phyloP scores from a whole-genome alignment of 2,797 vertebrate genomes.

The Orestias chungarensis region DNA sequence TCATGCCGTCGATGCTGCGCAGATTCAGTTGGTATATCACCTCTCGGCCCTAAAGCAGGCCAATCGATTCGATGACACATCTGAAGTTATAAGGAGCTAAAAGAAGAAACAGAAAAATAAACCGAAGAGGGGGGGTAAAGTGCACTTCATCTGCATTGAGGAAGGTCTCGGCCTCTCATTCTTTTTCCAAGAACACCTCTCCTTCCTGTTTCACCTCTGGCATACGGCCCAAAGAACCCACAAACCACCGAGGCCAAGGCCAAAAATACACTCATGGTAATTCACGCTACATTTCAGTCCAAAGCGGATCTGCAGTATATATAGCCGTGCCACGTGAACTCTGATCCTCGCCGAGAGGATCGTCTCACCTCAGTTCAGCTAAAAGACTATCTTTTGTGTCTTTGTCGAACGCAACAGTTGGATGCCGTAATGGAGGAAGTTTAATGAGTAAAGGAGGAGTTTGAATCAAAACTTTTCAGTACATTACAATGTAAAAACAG shows the following conservation, averaged over 20 bases:
- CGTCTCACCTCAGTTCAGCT: slow-evolving; percentile 65
- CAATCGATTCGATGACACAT: slow-evolving; percentile 74
- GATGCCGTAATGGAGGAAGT: slow-evolving; percentile 9
- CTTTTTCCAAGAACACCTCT: slow-evolving; percentile 86
- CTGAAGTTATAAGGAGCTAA: slow-evolving; percentile 76
- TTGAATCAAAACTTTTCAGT: slow-evolving; percentile 21
- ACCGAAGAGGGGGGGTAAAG: slow-evolving; percentile 76
- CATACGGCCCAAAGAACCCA: slow-evolving; percentile 81
- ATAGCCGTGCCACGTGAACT: slow-evolving; percentile 69
- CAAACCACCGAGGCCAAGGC: slow-evolving; percentile 81
- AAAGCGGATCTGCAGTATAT: slow-evolving; percentile 75
- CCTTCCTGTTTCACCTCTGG: slow-evolving; percentile 88
- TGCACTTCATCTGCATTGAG: slow-evolving; percentile 83
- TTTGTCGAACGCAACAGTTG: slow-evolving; percentile 50
- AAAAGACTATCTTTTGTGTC: slow-evolving; percentile 60
- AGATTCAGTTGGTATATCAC: slow-evolving; percentile 39
- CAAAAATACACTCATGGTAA: slow-evolving; percentile 85
- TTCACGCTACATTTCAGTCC: slow-evolving; percentile 81
- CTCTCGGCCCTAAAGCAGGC: slow-evolving; percentile 50
- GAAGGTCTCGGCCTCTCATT: slow-evolving; percentile 83
- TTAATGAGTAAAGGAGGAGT: background rate
- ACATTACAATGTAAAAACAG: slow-evolving; percentile 15
- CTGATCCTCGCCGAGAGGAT: slow-evolving; percentile 69
- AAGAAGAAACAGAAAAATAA: slow-evolving; percentile 81
- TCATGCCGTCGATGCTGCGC: slow-evolving; percentile 36